phyloP scores from a whole-genome alignment of 2,797 vertebrate genomes.

The Malacoraja senta region DNA sequence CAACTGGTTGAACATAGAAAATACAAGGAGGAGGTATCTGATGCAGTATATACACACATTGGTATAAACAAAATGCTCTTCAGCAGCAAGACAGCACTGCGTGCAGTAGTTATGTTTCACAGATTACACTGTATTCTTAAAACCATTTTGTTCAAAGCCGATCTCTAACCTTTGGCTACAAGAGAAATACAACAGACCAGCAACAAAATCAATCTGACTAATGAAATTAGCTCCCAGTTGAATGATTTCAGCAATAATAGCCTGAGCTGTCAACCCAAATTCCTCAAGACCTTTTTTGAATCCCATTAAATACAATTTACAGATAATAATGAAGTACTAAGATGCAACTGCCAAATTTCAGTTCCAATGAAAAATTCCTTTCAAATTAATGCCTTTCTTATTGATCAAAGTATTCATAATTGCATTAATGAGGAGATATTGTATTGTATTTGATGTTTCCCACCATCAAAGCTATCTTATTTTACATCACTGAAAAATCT shows the following conservation, averaged over 20 bases:
- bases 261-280: not conserved
- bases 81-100: not conserved
- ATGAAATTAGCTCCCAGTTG: not conserved
- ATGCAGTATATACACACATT: not conserved
- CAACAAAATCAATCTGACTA: not conserved
- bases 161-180: not conserved
- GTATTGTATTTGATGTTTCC: not conserved
- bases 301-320: not conserved
- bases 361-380: not conserved
- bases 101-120: not conserved
- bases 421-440: not conserved
- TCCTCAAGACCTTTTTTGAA: not conserved
- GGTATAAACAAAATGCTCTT: not conserved
- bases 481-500: not conserved
- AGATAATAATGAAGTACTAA: not conserved
- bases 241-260: not conserved
- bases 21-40: not conserved
- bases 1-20: not conserved
- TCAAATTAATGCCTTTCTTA: not conserved
- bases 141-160: not conserved
- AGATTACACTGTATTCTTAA: not conserved
- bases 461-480: not conserved
- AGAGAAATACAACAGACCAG: constrained; percentile 11
- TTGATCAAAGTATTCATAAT: not conserved
- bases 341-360: not conserved